Evolutionary conservation across 2,797 vertebrate genomes (phyloP), one percentile per base, ranked within the genome.

Genomic region (Acanthurus lineatus): DNA sequence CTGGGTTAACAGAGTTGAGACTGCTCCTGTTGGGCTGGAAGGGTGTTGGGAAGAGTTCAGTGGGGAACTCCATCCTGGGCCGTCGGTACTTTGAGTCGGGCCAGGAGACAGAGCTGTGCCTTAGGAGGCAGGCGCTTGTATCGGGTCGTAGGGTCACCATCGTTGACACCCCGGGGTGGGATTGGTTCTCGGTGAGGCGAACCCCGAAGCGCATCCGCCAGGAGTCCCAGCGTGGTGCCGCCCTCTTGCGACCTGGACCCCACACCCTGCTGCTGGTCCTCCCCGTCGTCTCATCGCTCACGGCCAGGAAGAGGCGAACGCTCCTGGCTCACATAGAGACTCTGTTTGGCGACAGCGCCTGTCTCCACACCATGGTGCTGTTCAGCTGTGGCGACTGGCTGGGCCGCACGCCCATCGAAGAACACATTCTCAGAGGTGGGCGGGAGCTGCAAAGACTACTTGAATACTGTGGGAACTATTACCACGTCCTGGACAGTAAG

Each of bases 361-460:
- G 90, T 72, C 93, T 94, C 64, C 95, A 96, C 90, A 95, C 95
- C 67, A 91, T 96, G 91, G 91, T 96, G 64, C 87, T 96, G 77
- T 96, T 96, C 89, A 95, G 95, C 84, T 96, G 95, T 40, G 95
- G 95, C 0, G 95, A 96, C 45, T 95, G 94, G 94, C 89, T 96
- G 80, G 92, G 94, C 7, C 91, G 88, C 73, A 94, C 92, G 3
- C 93, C 95, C 64, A 95, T 96, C 0, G 95, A 96, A 76, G 95
- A 96, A 77, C 95, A 96, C 84, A 95, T 96, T 47, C 94, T 95
- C 11, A 77, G 92, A 67, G 93, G 94, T 0, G 94, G 94, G 9
- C 89, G 94, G 2, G 93, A 96, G 87, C 91, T 96, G 78, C 88
- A 95, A 57, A 93, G 92, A 82, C 90, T 96, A 67, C 89, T 96